These are phyloP conservation scores for Rhingia campestris DNA, from an alignment of 2,888 invertebrate genomes.

Conservation along the genomic window DNA sequence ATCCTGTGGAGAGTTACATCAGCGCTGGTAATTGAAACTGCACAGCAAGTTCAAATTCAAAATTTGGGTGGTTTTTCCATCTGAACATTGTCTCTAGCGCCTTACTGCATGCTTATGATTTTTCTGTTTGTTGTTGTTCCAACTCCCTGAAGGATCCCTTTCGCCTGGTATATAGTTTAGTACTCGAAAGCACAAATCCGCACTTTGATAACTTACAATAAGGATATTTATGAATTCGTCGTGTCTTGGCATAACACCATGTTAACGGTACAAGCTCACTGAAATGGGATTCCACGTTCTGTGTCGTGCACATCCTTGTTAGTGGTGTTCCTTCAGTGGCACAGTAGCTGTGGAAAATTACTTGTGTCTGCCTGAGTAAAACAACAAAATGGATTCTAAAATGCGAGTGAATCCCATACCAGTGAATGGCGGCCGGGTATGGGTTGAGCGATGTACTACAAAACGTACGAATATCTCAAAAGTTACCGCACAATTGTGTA, in stretches of 20 bases:
- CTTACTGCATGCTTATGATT: background rate
- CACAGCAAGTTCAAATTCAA: slow-evolving; percentile 25
- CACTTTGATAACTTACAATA: slow-evolving; percentile 20
- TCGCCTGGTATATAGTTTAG: slow-evolving; percentile 4
- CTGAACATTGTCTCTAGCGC: background rate
- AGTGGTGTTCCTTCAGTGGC: slow-evolving; percentile 14
- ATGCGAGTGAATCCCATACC: slow-evolving; percentile 2
- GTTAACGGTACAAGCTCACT: background rate
- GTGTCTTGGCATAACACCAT: background rate
- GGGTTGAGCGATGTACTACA: background rate
- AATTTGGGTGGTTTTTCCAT: slow-evolving; percentile 6
- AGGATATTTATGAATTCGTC: slow-evolving; percentile 40
- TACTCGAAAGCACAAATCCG: slow-evolving; percentile 8
- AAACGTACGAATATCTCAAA: background rate
- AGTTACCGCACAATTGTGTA: slow-evolving; percentile 25
- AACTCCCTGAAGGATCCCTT: background rate
- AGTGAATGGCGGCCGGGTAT: background rate
- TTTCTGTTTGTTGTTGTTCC: slow-evolving; percentile 12
- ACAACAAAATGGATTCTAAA: slow-evolving; percentile 46
- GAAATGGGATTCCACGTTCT: background rate
- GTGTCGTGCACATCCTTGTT: slow-evolving; percentile 16
- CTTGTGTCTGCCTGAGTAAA: slow-evolving; percentile 47
- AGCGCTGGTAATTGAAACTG: slow-evolving; percentile 55
- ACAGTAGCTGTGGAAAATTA: slow-evolving; percentile 6
- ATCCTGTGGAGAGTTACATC: slow-evolving; percentile 55